These are phyloP conservation scores for Micrasema longulum DNA, from an alignment of 1,140 invertebrate species.

Conservation along the genomic window DNA sequence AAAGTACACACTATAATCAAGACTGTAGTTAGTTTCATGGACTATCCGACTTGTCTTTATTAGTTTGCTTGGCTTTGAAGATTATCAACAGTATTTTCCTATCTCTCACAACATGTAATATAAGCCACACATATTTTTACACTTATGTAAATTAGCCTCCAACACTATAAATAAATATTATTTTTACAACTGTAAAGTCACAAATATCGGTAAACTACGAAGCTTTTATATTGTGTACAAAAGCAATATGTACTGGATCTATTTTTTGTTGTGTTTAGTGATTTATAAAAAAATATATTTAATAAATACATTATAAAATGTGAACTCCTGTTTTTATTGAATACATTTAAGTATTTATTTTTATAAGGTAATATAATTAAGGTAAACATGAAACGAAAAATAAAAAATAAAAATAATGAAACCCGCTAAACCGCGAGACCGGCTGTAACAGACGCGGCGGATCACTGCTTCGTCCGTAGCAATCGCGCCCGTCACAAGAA, in stretches of 20 bases:
- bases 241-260: constrained; percentile 17
- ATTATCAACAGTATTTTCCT: background rate
- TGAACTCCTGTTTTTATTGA: background rate
- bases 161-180: background rate
- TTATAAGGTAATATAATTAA: no score
- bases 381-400: no score
- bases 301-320: constrained; percentile 24
- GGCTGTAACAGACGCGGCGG: no score
- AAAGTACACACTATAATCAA: no score
- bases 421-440: no score
- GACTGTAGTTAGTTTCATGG: no score
- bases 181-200: constrained; percentile 11
- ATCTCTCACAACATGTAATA: background rate
- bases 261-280: constrained; percentile 19
- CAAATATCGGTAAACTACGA: background rate
- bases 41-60: no score
- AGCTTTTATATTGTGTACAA: constrained; percentile 19
- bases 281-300: constrained; percentile 25
- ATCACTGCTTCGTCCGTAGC: no score
- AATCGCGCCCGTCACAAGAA: no score
- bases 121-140: background rate
- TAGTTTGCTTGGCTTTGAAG: no score
- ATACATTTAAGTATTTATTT: no score
- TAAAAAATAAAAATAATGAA: no score
- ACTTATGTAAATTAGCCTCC: background rate